Evolutionary conservation across 1,140 invertebrate genomes (phyloP), one percentile per base, ranked within the genome.

Genomic region (Bombus ignitus): DNA sequence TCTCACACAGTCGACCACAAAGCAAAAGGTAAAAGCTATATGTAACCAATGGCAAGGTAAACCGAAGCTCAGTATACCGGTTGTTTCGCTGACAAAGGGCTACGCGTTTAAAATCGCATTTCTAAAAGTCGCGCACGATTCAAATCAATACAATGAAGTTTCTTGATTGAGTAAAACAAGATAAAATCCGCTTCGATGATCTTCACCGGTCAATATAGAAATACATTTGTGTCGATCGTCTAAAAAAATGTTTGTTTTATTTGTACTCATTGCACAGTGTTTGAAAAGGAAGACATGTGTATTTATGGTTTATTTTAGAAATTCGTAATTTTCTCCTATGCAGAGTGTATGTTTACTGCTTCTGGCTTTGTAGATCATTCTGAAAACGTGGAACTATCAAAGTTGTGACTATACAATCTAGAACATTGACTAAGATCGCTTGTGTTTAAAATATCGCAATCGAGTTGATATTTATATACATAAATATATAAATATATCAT

Each of bases 31-130:
- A 84, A 90, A 90, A 92, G 83, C 85, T 79, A 87, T 85, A 87
- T 78, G 73, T 88, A 92, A 47, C 89, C 90, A 93, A 93, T 93
- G 92, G 92, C 91, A 93, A 93, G 91, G 92, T 94, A 92, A 93
- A 92, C 88, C 53, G 68, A 80, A 86, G 83, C 91, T 91, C 87
- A 93, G 92, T 93, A 68, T 80, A 83, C 87, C 89, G 88, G 84
- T 79, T 87, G 90, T 90, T 90, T 89, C 79, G 79, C 39, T 76
- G 72, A 83, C 76, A 89, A 86, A 39, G 85, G 53, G 76, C 57
- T 59, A 81, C 74, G 81, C 87, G 80, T 85, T 35, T 76, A 47
- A 62, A 71, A 82, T 68, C 39, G 22, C 28, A 22, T 87, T 78
- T 84, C 37, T n/a, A 32, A 62, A 70, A 72, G 8, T 87, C 68